Base-by-base conservation (phyloP, 2,888 invertebrate species). In the Drosophila recens region DNA sequence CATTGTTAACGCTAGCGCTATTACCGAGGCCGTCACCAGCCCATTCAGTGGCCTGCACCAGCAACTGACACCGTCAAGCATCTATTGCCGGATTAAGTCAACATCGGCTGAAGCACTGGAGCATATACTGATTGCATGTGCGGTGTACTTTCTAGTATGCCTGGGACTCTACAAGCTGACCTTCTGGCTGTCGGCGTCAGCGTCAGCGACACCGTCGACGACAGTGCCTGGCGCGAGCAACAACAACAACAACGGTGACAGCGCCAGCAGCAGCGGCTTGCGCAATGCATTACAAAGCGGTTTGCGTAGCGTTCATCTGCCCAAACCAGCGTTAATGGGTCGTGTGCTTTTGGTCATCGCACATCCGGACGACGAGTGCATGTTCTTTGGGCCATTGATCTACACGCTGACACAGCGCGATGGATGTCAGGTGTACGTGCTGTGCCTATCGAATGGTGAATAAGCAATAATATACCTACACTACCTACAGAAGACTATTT, bases 311-410 rank as follows among this genome's bases (percentile, higher is more conserved):
- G 94, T 94, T 49, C 90, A 90, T 58, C 80, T 92, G 65, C 92
- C 78, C 94, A 92, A 87, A 94, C 94, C 63, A 94, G 94, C 93
- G 72, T 57, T 81, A 54, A 80, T 74, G 67, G 88, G 88, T 46
- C 93, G 97, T 80, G 95, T 97, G 46, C 93, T 99, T 34, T 92
- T 99, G 58, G 95, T 99, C 1, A 97, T 95, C 46, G 98, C 99
- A 23, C 99, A 99, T 93, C 99, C 99, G 15, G 99, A 99, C 92
- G 99, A 99, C 92, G 99, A 99, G 92, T 97, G 97, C 84, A 99
- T 99, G 99, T 99, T 99, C 93, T 99, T 99, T 92, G 97, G 98
- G 0, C 99, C 99, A 17, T 95, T 97, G 43, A 95, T 98, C 74
- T 94, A 96, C 74, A 94, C 96, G 90, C 93, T 97, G 68, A 85